phyloP scores from a whole-genome alignment of 2,113 vertebrate species.

The Tursiops truncatus region DNA sequence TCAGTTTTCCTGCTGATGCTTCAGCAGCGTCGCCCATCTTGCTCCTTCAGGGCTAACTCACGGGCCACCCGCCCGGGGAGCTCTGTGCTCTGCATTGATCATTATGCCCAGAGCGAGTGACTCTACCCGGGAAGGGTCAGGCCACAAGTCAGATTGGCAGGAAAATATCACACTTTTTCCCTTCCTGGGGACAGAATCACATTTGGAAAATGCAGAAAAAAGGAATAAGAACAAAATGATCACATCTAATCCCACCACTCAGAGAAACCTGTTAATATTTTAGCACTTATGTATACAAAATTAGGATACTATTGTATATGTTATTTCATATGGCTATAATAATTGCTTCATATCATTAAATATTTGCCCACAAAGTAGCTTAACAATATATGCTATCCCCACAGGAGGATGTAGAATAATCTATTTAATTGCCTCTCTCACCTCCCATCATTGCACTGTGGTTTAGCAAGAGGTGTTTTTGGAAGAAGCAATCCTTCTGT shows the following conservation, averaged over 20 bases:
- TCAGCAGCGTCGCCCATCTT: not conserved
- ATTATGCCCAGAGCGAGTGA: not conserved
- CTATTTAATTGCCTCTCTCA: not conserved
- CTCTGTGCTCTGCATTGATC: rapidly evolving
- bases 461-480: not conserved
- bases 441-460: too few relatives aligned
- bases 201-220: not conserved
- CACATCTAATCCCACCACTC: not conserved
- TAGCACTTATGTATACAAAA: not conserved
- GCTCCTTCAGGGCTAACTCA: not conserved
- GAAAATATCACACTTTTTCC: not conserved
- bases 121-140: not conserved
- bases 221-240: not conserved
- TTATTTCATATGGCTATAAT: not conserved
- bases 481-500: not conserved
- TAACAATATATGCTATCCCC: not conserved
- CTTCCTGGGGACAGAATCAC: not conserved
- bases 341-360: not conserved
- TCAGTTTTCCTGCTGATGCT: not conserved
- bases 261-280: not conserved
- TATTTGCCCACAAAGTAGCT: too few relatives aligned
- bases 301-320: not conserved
- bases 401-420: not conserved
- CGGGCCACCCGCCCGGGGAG: rapidly evolving
- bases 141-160: too few relatives aligned